Base-by-base conservation (phyloP, 2,888 invertebrate species). In the Capitulum mitella region DNA sequence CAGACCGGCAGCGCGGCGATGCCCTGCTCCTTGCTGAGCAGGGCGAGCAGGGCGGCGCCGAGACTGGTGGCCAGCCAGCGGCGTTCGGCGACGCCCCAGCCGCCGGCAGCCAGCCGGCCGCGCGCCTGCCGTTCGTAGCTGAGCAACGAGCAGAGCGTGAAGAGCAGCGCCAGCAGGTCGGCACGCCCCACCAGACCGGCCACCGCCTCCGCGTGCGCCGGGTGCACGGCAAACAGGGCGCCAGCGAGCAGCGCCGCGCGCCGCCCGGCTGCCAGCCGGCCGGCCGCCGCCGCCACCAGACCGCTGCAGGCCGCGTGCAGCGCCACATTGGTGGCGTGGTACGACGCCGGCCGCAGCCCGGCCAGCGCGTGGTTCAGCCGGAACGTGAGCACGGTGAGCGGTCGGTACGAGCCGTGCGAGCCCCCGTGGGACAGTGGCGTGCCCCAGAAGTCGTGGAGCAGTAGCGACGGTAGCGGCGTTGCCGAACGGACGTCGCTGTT, bases 371-470 rank as follows among this genome's bases (percentile, higher is more conserved):
- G 85, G 83, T 87, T 88, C 48, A 87, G 88, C 83, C 95, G 91
- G 88, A 94, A 96, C 83, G 94, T 92, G 82, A 94, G 91, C 82
- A 94, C 93, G 86, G 93, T 93, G 83, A 98, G 89, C 78, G 98
- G 98, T 51, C 98, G 90, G 88, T 96, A 98, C 79, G 97, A 97
- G 84, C 98, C 98, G 88, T 98, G 98, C 26, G 97, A 97, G 78
- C 97, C 97, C 82, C 92, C 90, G 88, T 96, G 95, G 83, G 90
- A 90, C 83, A 98, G 89, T 80, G 97, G 94, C 70, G 97, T 98
- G 78, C 98, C 98, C 98, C 98, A 98, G 88, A 97, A 98, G 88
- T 98, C 98, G 88, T 98, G 92, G 86, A 90, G 90, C 85, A 97
- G 91, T 83, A 97, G 89, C 83, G 91, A 90, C 83, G 89, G 89